Evolutionary conservation across 2,797 vertebrate genomes (phyloP).

Genomic region (Anableps anableps): DNA sequence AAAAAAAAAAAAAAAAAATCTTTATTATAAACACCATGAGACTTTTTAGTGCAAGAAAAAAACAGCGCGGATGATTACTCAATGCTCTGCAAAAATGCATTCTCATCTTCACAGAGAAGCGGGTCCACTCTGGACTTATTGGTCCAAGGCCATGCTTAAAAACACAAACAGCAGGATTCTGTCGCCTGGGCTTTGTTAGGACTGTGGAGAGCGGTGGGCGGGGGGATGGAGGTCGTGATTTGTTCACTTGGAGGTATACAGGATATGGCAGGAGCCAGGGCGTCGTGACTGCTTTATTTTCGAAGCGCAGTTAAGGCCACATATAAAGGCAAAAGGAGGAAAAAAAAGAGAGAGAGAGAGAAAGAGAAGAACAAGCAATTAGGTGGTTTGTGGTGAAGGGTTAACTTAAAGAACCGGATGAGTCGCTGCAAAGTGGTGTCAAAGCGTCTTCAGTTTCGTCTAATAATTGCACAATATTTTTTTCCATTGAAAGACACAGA

Average conservation of each 20-base stretch:
- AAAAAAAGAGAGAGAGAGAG: slow-evolving; percentile 54
- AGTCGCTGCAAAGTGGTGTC: not conserved
- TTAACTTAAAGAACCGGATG: not conserved
- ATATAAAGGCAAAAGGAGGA: slow-evolving; percentile 27
- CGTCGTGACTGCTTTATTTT: slow-evolving; percentile 85
- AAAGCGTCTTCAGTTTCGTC: not conserved
- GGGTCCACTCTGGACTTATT: slow-evolving; percentile 34
- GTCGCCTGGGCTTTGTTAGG: slow-evolving; percentile 82
- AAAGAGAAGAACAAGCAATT: not conserved
- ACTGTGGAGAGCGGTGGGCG: slow-evolving; percentile 73
- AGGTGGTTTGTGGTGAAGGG: not conserved
- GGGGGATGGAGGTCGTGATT: slow-evolving; percentile 86
- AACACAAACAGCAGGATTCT: slow-evolving; percentile 81
- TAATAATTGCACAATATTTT: not conserved
- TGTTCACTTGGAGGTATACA: slow-evolving; percentile 85
- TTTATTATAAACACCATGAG: not conserved
- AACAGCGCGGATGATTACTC: slow-evolving; percentile 2
- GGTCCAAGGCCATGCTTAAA: slow-evolving; percentile 75
- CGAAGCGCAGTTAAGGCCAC: slow-evolving; percentile 69
- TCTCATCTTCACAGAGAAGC: slow-evolving; percentile 32
- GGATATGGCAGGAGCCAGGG: slow-evolving; percentile 90
- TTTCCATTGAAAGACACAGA: not conserved
- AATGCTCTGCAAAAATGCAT: slow-evolving; percentile 11
- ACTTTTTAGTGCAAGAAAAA: slow-evolving; percentile 1
- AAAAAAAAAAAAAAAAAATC: not conserved